Evolutionary conservation across 2,888 invertebrate species (phyloP).

Genomic region (Thecocarcelia acutangulata): DNA sequence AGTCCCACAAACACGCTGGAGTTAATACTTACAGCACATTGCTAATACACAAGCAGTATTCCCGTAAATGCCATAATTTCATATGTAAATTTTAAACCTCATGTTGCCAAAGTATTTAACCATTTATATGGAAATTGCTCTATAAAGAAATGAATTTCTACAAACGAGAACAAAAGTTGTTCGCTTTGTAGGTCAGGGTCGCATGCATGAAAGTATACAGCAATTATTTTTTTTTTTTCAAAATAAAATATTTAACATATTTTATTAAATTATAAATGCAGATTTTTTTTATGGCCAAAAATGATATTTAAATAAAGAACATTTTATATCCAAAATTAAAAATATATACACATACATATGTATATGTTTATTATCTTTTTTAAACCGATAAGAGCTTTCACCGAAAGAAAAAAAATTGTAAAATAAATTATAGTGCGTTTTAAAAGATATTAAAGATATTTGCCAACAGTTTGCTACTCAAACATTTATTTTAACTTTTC

Average conservation of each 20-base stretch:
- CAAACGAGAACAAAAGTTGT: neutral
- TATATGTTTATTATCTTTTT: too few relatives aligned
- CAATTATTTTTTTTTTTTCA: neutral
- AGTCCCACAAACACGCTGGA: neutral
- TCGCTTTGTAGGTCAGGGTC: slow-evolving; percentile 7
- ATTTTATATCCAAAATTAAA: too few relatives aligned
- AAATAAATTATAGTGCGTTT: too few relatives aligned
- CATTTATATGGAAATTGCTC: slow-evolving; percentile 51
- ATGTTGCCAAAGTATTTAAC: slow-evolving; percentile 34
- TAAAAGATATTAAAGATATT: too few relatives aligned
- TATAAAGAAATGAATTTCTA: neutral
- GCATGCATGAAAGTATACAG: slow-evolving; percentile 24
- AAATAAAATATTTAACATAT: neutral
- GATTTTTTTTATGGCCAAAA: neutral
- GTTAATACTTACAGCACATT: neutral
- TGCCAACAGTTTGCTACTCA: too few relatives aligned
- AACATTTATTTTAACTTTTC: slow-evolving; percentile 9
- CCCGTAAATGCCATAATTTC: slow-evolving; percentile 29
- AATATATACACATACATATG: too few relatives aligned
- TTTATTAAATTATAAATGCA: neutral
- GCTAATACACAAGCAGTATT: neutral
- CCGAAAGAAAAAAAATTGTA: too few relatives aligned
- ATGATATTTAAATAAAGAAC: neutral
- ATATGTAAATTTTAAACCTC: slow-evolving; percentile 44
- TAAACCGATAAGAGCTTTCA: too few relatives aligned